Evolutionary conservation across 2,797 vertebrate genomes (phyloP), one percentile per base, ranked within the genome.

Genomic region (Labroides dimidiatus): DNA sequence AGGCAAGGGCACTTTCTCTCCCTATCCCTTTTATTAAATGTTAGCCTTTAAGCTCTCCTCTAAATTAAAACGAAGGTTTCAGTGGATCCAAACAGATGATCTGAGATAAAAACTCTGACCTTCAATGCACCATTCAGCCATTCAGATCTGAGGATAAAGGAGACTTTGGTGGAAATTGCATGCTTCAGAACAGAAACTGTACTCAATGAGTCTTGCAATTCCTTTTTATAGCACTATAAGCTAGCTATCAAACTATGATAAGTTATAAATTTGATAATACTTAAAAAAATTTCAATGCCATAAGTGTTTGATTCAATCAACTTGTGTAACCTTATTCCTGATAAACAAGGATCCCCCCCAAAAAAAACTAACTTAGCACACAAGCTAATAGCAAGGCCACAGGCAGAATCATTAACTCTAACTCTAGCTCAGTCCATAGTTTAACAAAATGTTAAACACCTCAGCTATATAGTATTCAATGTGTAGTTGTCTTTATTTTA

Each of bases 81-180:
- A 66, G 0, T 41, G 8, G 44, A 53, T 36, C 39, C 10, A 60
- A 43, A 53, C 1, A 16, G 33, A 55, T 64, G 9, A 72, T 74
- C 12, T 48, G 24, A 17, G 37, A 69, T 69, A 61, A 45, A 39
- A 75, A 19, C 52, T 4, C 5, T 50, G 60, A 72, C 70, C 64
- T 62, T 24, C 11, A 42, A 4, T 20, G 9, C 36, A 54, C 45
- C 58, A 58, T 56, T 67, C 13, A 36, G 52, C 36, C 2, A 49
- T 20, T 65, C 15, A 37, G 16, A 36, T 44, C 49, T 30, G 13
- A 30, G 37, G 19, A 64, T 39, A 51, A 65, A 64, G 59, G 5
- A 33, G 5, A 27, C 8, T 58, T 60, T 7, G 21, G 14, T 11
- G 21, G 21, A 64, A 13, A 68, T 7, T 1, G 17, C 43, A 47